Conservation (phyloP, 2,888 invertebrate species). For the Syrphus vitripennis region DNA sequence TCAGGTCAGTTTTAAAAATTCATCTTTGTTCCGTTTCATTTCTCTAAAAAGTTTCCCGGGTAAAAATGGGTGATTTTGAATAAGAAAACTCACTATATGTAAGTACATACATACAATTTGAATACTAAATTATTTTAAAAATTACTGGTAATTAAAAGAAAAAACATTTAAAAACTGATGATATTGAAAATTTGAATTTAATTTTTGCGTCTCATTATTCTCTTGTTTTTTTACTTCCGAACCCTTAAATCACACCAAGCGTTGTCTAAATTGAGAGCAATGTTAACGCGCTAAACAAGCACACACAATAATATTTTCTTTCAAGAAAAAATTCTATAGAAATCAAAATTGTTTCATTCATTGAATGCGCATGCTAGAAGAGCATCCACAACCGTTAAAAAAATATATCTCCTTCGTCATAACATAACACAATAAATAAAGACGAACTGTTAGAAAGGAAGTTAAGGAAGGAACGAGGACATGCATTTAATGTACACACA, state of each 20-base stretch:
- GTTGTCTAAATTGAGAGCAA: conserved; percentile 16
- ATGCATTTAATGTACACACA: conserved; percentile 49
- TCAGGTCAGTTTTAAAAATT: too few species aligned
- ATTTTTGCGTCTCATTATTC: not conserved
- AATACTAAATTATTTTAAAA: too few species aligned
- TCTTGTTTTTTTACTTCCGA: not conserved
- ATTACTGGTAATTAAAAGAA: too few species aligned
- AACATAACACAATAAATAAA: conserved; percentile 33
- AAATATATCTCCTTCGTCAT: conserved; percentile 5
- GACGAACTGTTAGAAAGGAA: conserved; percentile 4
- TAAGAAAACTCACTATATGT: too few species aligned
- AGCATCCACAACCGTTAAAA: conserved; percentile 34
- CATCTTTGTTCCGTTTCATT: too few species aligned
- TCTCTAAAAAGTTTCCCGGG: too few species aligned
- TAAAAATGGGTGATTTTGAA: too few species aligned
- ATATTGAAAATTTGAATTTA: too few species aligned
- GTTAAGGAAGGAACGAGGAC: conserved; percentile 28
- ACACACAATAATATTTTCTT: conserved; percentile 9
- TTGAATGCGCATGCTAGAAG: conserved; percentile 66
- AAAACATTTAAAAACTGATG: too few species aligned
- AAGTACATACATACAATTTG: too few species aligned
- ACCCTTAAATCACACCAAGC: not conserved
- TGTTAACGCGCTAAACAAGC: conserved; percentile 55
- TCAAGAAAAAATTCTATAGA: not conserved
- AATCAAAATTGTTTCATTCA: conserved; percentile 38